phyloP scores from a whole-genome alignment of 2,797 vertebrate species.

The Eulemur coronatus region DNA sequence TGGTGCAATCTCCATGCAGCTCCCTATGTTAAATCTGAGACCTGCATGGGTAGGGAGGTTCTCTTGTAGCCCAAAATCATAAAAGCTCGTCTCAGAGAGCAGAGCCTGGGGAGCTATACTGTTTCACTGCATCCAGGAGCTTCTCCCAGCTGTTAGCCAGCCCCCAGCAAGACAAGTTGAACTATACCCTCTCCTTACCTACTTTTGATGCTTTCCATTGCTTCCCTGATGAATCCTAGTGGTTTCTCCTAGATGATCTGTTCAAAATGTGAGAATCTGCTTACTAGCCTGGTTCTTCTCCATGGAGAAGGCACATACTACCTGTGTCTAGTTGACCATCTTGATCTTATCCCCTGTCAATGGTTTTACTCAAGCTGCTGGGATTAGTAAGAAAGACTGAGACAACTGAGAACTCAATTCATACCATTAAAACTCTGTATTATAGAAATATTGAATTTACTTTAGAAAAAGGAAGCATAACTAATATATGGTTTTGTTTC shows the following conservation, averaged over 20 bases:
- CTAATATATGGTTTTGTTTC: background rate
- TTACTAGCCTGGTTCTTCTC: background rate
- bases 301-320: background rate
- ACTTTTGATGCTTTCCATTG: background rate
- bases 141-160: background rate
- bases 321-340: background rate
- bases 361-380: background rate
- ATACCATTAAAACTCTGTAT: background rate
- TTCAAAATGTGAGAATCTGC: background rate
- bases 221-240: background rate
- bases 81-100: background rate
- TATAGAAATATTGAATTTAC: background rate
- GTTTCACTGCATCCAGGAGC: background rate
- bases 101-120: background rate
- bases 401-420: background rate
- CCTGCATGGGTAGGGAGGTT: background rate
- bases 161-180: background rate
- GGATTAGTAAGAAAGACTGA: background rate
- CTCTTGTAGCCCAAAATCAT: background rate
- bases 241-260: background rate
- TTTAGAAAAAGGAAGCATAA: background rate
- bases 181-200: background rate
- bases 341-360: background rate
- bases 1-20: background rate
- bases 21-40: background rate